Conservation (phyloP, 2,797 vertebrate species). For the Margarornis squamiger region DNA sequence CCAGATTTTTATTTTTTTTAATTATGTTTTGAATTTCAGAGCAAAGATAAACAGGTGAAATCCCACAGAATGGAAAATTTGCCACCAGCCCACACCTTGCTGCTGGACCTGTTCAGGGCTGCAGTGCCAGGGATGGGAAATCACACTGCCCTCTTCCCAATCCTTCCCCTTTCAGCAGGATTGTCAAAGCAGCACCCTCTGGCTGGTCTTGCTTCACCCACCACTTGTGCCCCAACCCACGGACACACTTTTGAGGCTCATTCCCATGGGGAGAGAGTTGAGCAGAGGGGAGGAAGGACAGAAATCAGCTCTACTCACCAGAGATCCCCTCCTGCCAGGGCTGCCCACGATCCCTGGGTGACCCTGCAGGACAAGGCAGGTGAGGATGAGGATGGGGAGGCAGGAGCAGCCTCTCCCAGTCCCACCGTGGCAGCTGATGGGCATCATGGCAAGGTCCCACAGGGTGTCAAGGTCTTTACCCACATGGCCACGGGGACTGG, state of each 20-base stretch:
- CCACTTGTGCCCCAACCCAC: background rate
- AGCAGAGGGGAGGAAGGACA: background rate
- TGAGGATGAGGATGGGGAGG: background rate
- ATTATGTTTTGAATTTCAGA: background rate
- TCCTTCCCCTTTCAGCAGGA: background rate
- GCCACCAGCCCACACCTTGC: background rate
- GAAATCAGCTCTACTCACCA: constrained; percentile 71
- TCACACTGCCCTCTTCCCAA: background rate
- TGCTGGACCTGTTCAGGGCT: background rate
- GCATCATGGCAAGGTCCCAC: background rate
- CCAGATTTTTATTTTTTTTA: background rate
- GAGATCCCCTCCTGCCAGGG: constrained; percentile 75
- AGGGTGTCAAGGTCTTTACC: background rate
- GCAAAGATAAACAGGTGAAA: background rate
- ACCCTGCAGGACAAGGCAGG: constrained; percentile 74
- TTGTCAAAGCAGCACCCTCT: background rate
- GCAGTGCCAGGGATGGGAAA: background rate
- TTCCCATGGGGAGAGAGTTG: background rate
- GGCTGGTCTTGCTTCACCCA: background rate
- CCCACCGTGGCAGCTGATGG: background rate
- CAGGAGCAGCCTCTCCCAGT: background rate
- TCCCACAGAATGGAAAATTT: background rate
- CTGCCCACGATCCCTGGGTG: constrained; percentile 73
- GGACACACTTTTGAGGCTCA: background rate
- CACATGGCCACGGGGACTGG: accelerated